Base-by-base conservation (phyloP, 2,888 invertebrate genomes). In the Isoperla grammatica region DNA sequence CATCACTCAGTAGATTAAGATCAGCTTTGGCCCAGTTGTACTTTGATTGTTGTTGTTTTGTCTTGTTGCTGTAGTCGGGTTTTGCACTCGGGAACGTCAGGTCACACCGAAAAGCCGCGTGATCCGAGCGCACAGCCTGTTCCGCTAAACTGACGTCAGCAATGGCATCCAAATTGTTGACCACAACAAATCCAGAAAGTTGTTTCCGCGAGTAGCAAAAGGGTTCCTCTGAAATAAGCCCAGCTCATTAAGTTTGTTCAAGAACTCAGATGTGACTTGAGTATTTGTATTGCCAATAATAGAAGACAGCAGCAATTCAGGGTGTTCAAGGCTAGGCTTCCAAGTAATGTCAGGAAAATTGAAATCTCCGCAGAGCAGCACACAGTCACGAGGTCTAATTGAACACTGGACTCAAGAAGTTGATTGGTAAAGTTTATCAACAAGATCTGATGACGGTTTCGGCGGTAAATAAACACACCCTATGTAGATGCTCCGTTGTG, bases 391-490 rank as follows among this genome's bases (percentile, higher is more conserved):
- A 13, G n/a, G 17, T 2, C 45, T 2, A 15, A 19, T 19, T 15
- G 17, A 9, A 19, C 17, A 9, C 17, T 17, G 15, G 9, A 45
- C 11, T 15, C 19, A 15, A 11, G 45, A 45, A 9, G 19, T 19
- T 15, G 45, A 45, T 13, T 15, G 9, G 15, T 17, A 8, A n/a
- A 45, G 17, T 4, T n/a, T 19, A 45, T 9, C 13, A 45, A 45
- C 45, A 17, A 45, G 19, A 9, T 15, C 45, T 15, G 17, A 45
- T 8, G 9, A 17, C 9, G 45, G 17, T 19, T 17, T 45, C 2
- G 45, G 45, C 2, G 45, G 45, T 11, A 45, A 19, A 45, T 45
- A 45, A n/a, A 15, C 45, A 45, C 45, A 45, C 45, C 45, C 45
- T 15, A 45, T 15, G 17, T 3, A 45, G 2, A 45, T n/a, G 11